These are phyloP conservation scores for Baccha elongata DNA, from an alignment of 2,888 invertebrate species.

Conservation along the genomic window DNA sequence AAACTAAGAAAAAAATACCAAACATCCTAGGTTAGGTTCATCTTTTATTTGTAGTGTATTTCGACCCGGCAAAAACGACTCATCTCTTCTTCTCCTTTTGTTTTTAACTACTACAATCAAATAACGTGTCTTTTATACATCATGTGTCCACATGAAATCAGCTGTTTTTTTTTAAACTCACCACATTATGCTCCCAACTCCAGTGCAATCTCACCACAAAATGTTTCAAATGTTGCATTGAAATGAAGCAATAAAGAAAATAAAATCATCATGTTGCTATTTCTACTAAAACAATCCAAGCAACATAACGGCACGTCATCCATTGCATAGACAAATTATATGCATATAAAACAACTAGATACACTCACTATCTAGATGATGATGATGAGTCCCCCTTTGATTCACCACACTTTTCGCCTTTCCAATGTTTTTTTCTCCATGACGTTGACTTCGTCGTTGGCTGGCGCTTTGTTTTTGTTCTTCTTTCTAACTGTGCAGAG, in stretches of 20 bases:
- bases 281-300: constrained; percentile 18
- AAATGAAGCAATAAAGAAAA: not conserved
- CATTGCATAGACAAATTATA: constrained; percentile 49
- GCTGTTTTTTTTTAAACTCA: constrained; percentile 42
- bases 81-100: not conserved
- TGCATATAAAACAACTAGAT: constrained; percentile 26
- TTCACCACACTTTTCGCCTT: not conserved
- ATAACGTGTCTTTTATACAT: no score
- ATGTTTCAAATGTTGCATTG: constrained; percentile 15
- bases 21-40: no score
- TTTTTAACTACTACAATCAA: not conserved
- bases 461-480: constrained; percentile 16
- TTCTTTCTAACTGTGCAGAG: constrained; percentile 45
- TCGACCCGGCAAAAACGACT: no score
- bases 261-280: constrained; percentile 31
- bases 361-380: constrained; percentile 18
- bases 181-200: constrained; percentile 34
- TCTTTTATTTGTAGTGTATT: no score
- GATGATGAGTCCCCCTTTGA: constrained; percentile 22
- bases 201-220: constrained; percentile 35
- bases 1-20: no score
- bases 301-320: constrained; percentile 45
- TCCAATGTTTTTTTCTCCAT: constrained; percentile 19
- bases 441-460: constrained; percentile 25
- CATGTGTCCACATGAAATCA: constrained; percentile 4